phyloP scores from a whole-genome alignment of 2,888 invertebrate genomes.

The Pammene fasciana region DNA sequence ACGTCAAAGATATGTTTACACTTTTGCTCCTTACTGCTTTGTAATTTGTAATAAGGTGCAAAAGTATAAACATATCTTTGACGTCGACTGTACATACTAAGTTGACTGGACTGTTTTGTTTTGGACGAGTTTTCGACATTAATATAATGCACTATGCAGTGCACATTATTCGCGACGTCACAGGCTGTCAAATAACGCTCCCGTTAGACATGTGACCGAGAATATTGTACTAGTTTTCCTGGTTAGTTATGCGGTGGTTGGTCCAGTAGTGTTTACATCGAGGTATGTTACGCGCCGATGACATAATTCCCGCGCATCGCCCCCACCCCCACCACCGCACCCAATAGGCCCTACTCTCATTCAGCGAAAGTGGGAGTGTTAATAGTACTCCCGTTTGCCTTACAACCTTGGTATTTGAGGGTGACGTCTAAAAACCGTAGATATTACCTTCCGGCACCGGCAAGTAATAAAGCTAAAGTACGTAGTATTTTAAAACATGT shows the following conservation, averaged over 20 bases:
- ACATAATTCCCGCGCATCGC: slow-evolving; percentile 40
- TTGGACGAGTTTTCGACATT: no score
- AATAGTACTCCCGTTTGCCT: not conserved
- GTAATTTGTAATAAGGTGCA: no score
- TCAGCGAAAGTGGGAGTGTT: slow-evolving; percentile 38
- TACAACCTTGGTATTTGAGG: not conserved
- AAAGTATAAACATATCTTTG: no score
- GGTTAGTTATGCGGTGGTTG: slow-evolving; percentile 18
- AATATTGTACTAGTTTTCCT: slow-evolving; percentile 17
- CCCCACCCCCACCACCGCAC: slow-evolving; percentile 1
- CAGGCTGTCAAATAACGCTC: not conserved
- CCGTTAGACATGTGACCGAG: not conserved
- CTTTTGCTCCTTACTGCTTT: no score
- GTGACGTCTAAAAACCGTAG: not conserved
- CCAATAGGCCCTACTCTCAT: slow-evolving; percentile 33
- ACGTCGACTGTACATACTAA: no score
- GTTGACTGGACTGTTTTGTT: no score
- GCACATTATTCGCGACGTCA: not conserved
- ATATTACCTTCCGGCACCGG: not conserved
- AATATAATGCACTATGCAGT: no score
- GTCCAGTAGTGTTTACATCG: slow-evolving; percentile 29
- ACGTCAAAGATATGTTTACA: no score
- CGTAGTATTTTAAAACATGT: no score
- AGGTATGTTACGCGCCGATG: slow-evolving; percentile 41
- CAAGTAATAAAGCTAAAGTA: not conserved